Conservation (phyloP, 2,888 invertebrate genomes). For the Neoscelio sp. region DNA sequence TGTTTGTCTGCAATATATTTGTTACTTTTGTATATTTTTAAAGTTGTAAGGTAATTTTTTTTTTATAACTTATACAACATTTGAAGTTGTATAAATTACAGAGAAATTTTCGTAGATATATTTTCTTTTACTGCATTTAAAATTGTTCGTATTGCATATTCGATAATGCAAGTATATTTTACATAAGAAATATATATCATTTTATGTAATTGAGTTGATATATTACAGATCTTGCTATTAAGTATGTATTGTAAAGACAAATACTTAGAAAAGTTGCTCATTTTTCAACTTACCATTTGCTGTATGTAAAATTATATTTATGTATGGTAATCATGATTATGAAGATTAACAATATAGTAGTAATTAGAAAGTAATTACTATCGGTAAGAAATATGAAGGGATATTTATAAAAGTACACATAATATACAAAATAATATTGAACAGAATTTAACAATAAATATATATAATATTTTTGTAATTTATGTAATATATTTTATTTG, state of each 20-base stretch:
- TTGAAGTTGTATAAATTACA: slow-evolving; percentile 4
- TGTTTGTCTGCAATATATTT: no score
- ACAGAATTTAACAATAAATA: slow-evolving; percentile 2
- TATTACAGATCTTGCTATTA: no score
- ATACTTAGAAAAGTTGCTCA: no score
- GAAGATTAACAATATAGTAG: no score
- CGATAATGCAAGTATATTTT: slow-evolving; percentile 16
- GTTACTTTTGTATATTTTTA: slow-evolving; percentile 3
- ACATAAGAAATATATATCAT: slow-evolving; percentile 7
- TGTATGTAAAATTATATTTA: no score
- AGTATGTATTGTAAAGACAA: no score
- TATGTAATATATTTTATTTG: slow-evolving; percentile 24
- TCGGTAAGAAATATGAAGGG: no score
- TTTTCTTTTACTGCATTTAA: not conserved
- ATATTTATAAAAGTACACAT: no score
- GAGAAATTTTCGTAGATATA: slow-evolving; percentile 26
- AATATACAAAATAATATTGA: no score
- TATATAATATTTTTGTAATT: slow-evolving; percentile 2
- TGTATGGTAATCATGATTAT: no score
- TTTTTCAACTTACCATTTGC: no score
- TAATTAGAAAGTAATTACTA: no score
- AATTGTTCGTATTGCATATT: slow-evolving; percentile 19
- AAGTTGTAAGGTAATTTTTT: not conserved
- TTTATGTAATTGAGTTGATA: slow-evolving; percentile 11
- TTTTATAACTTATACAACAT: slow-evolving; percentile 13